Evolutionary conservation across 2,797 vertebrate genomes (phyloP).

Genomic region (Sebastes nivosus): DNA sequence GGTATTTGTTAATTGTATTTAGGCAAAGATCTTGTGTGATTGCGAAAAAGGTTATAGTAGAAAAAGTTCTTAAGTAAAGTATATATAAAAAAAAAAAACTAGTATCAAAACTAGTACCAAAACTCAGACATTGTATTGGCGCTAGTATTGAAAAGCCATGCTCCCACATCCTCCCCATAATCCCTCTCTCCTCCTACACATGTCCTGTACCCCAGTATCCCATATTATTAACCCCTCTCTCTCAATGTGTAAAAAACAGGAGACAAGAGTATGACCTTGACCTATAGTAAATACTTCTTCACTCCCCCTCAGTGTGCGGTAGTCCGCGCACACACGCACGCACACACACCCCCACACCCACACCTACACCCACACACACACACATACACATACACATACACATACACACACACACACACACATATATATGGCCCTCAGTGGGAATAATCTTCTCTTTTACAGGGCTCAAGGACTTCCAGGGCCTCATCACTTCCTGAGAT

Average conservation of each 20-base stretch:
- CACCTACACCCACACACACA: not conserved
- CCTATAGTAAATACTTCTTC: conserved; percentile 13
- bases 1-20: not conserved
- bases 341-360: not conserved
- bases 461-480: conserved; percentile 49
- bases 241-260: not conserved
- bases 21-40: not conserved
- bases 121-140: not conserved
- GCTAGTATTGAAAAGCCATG: not conserved
- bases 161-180: not conserved
- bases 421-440: not conserved
- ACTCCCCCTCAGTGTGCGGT: not conserved
- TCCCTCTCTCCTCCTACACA: not conserved
- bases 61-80: not conserved
- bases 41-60: fast-evolving
- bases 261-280: conserved; percentile 4
- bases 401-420: not conserved
- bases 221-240: not conserved
- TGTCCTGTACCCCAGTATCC: not conserved
- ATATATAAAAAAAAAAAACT: not conserved
- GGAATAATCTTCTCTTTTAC: conserved; percentile 37
- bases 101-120: not conserved
- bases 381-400: not conserved
- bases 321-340: not conserved
- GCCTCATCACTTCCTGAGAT: conserved; percentile 46